Base-by-base conservation (phyloP, 1,140 invertebrate genomes). In the Latrodectus geometricus region DNA sequence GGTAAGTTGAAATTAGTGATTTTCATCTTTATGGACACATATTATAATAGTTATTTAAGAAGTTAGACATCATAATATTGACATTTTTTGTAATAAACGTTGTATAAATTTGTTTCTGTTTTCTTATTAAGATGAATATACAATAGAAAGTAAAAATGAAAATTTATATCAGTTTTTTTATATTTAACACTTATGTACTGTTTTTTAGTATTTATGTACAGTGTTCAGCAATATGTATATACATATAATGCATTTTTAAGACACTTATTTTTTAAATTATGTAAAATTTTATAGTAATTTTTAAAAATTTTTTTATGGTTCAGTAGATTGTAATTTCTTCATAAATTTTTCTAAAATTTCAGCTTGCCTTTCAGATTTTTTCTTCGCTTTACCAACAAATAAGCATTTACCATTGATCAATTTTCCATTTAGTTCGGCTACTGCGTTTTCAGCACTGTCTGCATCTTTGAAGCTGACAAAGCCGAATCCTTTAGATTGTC, bases 401-500 rank as follows among this genome's bases (percentile, higher is more conserved):
- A 97, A 92, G 15, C 93, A 93, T 88, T 92, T 89, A 12, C 88
- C 87, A 61, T 94, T 92, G 78, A 97, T 91, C 90, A 97, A 96
- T 90, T 96, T 96, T 70, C 95, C 96, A 92, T 99, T 98, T 35
- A 99, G 91, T 66, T 96, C 96, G 76, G 95, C 93, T 12, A 97
- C 96, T 88, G 97, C 97, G 89, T 94, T 94, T 91, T 99, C 97
- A 77, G 99, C 99, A 87, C 95, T 94, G 91, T 99, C 98, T 69
- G 98, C 95, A 90, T 98, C 96, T 91, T 99, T 97, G 92, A 97
- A 99, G 65, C 97, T 97, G 77, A 99, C 98, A 93, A 99, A 99
- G 17, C 99, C 99, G 93, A 99, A 99, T 21, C 99, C 97, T 91
- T 96, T 95, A 20, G 96, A 97, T 88, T 92, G 92, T 9, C 92